Evolutionary conservation across 2,888 invertebrate species (phyloP).

Genomic region (Eurytoma californica): DNA sequence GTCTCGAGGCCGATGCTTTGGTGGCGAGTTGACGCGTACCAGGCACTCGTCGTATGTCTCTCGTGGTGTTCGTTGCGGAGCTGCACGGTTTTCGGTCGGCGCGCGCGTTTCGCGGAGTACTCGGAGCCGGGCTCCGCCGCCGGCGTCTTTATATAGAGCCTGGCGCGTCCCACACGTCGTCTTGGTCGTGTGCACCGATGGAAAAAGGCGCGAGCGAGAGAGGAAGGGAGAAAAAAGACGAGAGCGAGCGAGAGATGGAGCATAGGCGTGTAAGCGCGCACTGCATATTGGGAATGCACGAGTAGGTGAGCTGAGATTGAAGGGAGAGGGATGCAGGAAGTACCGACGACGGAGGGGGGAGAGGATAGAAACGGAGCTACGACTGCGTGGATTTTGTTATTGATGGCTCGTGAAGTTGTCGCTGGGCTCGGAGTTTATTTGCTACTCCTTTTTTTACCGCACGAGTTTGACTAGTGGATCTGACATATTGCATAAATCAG

Average conservation of each 20-base stretch:
- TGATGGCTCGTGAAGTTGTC: slow-evolving; percentile 1
- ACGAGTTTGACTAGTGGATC: too few relatives aligned
- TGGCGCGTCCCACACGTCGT: slow-evolving; percentile 52
- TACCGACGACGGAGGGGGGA: background rate
- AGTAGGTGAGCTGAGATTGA: slow-evolving; percentile 41
- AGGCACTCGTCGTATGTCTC: too few relatives aligned
- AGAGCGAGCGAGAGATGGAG: slow-evolving; percentile 14
- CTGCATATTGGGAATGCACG: slow-evolving; percentile 30
- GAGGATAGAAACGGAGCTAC: background rate
- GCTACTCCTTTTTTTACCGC: too few relatives aligned
- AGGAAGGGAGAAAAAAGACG: background rate
- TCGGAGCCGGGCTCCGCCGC: slow-evolving; percentile 58
- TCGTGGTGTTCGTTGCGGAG: background rate
- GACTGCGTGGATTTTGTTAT: slow-evolving; percentile 21
- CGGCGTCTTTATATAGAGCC: slow-evolving; percentile 58
- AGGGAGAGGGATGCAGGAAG: slow-evolving; percentile 40
- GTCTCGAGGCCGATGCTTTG: too few relatives aligned
- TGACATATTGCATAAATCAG: too few relatives aligned
- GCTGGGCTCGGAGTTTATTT: background rate
- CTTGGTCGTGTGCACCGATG: slow-evolving; percentile 46
- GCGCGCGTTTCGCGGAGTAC: slow-evolving; percentile 60
- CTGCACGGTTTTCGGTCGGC: slow-evolving; percentile 25
- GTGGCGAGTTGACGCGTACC: too few relatives aligned
- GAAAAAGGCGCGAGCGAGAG: slow-evolving; percentile 34
- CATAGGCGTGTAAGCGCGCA: slow-evolving; percentile 46